Evolutionary conservation across 2,113 vertebrate genomes (phyloP), one percentile per base, ranked within the genome.

Genomic region (Psettodes erumei): DNA sequence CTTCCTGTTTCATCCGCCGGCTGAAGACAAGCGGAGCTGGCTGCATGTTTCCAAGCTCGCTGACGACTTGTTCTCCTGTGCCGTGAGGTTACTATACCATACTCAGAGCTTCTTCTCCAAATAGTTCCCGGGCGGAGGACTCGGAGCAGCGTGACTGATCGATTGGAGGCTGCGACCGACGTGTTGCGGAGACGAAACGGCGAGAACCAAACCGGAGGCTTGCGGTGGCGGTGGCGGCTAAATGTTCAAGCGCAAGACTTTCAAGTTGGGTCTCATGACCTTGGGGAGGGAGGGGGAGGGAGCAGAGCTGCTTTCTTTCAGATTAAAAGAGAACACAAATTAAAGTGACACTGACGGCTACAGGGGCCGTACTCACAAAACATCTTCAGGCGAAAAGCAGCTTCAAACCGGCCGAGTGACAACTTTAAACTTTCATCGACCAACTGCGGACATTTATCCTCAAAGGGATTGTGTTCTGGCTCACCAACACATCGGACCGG

Each of bases 141-240:
- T 73, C 30, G 53, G 65, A 74, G 73, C 55, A 47, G 79, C 76
- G 68, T 77, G 82, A 85, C 86, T 38, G 32, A 88, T 81, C 21
- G 77, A 88, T 79, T 81, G 77, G 86, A 79, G 38, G 76, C 72
- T 71, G 86, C 77, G 81, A 79, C 83, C 82, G 40, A 74, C 71
- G 25, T 40, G 85, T 73, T 53, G 78, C 82, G 18, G 40, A n/a
- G 10, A 45, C 13, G 59, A 83, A 21, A 70, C 68, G 58, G 35
- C 42, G 15, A 18, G 27, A 68, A 32, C 51, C 69, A 58, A 42
- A n/a, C n/a, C 71, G 2, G 38, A 53, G 37, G 66, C 75, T 60
- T 43, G 66, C 28, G 63, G 75, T 54, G 6, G 53, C 18, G 10
- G 64, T 56, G 6, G 19, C 60, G 75, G 55, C 60, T 19, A 32